phyloP scores from a whole-genome alignment of 92 coral and sea anemone species.

The Phenganax marumi region DNA sequence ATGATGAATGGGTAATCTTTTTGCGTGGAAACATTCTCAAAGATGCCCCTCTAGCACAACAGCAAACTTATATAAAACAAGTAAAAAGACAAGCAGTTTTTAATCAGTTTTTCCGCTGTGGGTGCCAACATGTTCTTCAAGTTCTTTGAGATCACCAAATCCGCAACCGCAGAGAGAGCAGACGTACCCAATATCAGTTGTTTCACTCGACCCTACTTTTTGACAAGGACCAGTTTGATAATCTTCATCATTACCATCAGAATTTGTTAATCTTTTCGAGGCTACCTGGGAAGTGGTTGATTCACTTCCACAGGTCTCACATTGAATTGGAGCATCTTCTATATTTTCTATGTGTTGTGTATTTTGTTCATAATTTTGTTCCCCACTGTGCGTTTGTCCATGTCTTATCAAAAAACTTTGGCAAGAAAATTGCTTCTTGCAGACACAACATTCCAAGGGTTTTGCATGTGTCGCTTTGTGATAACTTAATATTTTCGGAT shows the following conservation, averaged over 20 bases:
- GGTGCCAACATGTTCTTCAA: background rate
- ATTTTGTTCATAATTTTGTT: too few relatives aligned
- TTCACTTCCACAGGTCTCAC: constrained; percentile 9
- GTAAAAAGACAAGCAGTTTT: background rate
- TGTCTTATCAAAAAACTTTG: too few relatives aligned
- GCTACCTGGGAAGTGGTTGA: background rate
- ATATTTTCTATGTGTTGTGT: background rate
- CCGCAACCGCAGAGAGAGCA: constrained; percentile 13
- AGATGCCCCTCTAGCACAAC: too few relatives aligned
- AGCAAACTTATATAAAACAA: too few relatives aligned
- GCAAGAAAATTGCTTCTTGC: too few relatives aligned
- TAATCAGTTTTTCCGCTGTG: background rate
- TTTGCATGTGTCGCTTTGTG: too few relatives aligned
- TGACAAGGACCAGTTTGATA: background rate
- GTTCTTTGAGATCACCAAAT: background rate
- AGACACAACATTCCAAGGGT: too few relatives aligned
- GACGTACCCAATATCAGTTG: background rate
- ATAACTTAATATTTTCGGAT: too few relatives aligned
- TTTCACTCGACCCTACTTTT: background rate
- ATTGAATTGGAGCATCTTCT: background rate
- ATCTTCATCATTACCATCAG: background rate
- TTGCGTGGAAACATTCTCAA: too few relatives aligned
- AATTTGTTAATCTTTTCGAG: background rate
- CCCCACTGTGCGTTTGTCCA: too few relatives aligned
- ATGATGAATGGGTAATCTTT: too few relatives aligned